phyloP scores from a whole-genome alignment of 2,113 vertebrate species.

The Actenoides hombroni region DNA sequence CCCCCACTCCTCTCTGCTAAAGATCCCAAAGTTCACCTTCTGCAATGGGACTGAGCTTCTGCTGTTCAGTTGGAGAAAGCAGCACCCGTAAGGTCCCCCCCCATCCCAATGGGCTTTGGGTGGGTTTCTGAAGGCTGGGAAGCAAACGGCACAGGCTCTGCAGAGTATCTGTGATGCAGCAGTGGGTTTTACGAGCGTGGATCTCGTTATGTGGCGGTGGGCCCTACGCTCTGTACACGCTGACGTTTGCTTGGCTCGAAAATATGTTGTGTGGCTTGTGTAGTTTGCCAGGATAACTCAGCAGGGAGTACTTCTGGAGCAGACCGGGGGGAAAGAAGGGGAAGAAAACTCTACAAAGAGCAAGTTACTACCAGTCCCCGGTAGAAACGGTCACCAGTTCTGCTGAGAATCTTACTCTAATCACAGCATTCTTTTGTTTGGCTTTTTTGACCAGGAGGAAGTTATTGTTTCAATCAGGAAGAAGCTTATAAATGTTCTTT shows the following conservation, averaged over 20 bases:
- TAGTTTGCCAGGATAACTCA: neutral
- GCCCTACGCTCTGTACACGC: neutral
- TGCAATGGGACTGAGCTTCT: rapidly evolving
- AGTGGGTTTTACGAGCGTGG: neutral
- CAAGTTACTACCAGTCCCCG: neutral
- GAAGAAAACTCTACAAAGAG: neutral
- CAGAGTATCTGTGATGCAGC: neutral
- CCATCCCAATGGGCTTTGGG: neutral
- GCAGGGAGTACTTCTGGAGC: neutral
- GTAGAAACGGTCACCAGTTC: neutral
- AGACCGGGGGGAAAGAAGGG: rapidly evolving
- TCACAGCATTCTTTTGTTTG: neutral
- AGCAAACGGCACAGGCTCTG: rapidly evolving
- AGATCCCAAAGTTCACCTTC: neutral
- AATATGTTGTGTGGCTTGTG: rapidly evolving
- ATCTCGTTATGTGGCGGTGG: neutral
- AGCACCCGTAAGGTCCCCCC: neutral
- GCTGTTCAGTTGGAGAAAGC: neutral
- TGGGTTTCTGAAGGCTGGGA: neutral
- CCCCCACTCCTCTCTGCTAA: neutral
- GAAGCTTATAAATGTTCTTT: neutral
- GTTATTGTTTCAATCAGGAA: neutral
- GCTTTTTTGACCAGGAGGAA: neutral
- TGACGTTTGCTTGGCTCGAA: neutral
- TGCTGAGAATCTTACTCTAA: neutral